These are phyloP conservation scores for Homarus gammarus DNA, from an alignment of 2,888 invertebrate species.

Conservation along the genomic window DNA sequence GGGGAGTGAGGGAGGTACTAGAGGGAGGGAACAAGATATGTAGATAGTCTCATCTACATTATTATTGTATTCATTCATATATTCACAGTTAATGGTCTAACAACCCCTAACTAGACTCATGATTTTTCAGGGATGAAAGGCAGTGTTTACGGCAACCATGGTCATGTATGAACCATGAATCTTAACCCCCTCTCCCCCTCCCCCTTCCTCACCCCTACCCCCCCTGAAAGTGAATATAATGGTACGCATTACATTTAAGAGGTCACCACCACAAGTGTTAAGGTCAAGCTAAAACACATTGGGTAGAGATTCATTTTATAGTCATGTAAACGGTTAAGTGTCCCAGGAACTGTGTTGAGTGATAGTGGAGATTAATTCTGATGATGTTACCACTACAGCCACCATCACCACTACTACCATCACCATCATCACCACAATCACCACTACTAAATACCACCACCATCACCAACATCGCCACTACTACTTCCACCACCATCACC, in stretches of 20 bases:
- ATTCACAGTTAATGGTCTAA: slow-evolving; percentile 29
- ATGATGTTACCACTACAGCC: no score
- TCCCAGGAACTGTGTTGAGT: no score
- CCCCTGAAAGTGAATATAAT: no score
- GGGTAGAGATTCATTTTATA: not conserved
- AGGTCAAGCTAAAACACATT: not conserved
- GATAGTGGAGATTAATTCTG: no score
- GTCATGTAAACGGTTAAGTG: no score
- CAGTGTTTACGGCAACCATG: slow-evolving; percentile 13
- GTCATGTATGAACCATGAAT: not conserved
- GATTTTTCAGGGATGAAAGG: slow-evolving; percentile 28
- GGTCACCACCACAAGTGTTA: not conserved
- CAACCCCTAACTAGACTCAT: not conserved
- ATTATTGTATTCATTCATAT: slow-evolving; percentile 28
- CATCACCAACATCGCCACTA: no score
- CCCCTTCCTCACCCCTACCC: no score
- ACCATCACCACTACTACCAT: no score
- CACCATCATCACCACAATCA: no score
- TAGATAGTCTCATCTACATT: slow-evolving; percentile 14
- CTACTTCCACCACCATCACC: no score
- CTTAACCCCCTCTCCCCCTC: not conserved
- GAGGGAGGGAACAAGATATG: slow-evolving; percentile 13
- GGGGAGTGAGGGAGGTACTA: not conserved
- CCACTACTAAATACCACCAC: no score
- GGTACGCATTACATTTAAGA: no score